Evolutionary conservation across 2,888 invertebrate genomes (phyloP).

Genomic region (Parapristionchus giblindavisi): DNA sequence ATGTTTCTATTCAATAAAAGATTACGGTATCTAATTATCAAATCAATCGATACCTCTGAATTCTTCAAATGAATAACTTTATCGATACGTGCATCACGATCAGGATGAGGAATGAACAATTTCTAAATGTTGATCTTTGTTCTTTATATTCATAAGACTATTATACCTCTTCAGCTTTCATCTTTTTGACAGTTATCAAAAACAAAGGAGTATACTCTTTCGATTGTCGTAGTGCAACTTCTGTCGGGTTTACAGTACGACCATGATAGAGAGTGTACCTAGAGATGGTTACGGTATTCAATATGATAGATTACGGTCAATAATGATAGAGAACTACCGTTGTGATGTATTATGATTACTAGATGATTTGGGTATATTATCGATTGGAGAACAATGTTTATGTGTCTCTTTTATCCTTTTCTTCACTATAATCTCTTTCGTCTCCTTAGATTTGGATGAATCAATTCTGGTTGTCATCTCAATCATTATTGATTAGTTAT

Average conservation of each 20-base stretch:
- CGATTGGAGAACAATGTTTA: no score
- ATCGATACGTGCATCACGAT: slow-evolving; percentile 15
- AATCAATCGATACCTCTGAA: background rate
- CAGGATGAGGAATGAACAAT: background rate
- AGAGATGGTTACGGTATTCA: background rate
- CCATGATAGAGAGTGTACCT: background rate
- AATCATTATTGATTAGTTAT: no score
- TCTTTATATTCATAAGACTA: no score
- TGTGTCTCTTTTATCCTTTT: no score
- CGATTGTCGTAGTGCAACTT: background rate
- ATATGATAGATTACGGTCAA: background rate
- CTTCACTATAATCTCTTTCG: no score
- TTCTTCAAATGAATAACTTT: background rate
- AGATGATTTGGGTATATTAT: no score
- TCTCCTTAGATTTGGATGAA: no score
- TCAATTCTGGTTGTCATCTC: no score
- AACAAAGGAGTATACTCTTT: slow-evolving; percentile 20
- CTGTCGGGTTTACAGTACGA: slow-evolving; percentile 3
- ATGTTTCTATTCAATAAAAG: background rate
- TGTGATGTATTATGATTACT: no score
- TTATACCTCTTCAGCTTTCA: slow-evolving; percentile 13
- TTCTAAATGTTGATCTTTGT: no score
- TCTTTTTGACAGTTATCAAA: background rate
- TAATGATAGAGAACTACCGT: background rate
- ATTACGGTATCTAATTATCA: background rate